Conservation (phyloP, 2,113 vertebrate species). For the Isurus oxyrinchus region DNA sequence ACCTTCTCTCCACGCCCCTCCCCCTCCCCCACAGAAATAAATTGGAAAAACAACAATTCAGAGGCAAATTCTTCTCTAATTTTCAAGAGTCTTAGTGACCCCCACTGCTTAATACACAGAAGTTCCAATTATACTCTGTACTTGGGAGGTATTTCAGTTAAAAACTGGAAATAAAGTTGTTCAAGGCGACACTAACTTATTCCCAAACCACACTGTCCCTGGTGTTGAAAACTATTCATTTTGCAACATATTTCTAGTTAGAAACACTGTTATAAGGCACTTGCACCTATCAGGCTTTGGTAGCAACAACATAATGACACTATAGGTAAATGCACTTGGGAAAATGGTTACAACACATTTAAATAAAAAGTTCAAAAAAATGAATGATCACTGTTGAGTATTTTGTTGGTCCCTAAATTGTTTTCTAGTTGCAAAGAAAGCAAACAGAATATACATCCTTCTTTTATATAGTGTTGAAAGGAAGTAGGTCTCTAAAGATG, state of each 20-base stretch:
- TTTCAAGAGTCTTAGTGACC: background rate
- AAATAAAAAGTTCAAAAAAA: background rate
- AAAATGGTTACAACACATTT: background rate
- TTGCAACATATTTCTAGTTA: background rate
- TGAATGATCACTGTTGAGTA: background rate
- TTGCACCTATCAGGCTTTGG: background rate
- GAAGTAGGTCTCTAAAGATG: background rate
- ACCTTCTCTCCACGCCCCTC: background rate
- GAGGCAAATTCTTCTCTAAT: background rate
- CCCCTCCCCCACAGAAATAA: background rate
- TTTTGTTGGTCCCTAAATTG: background rate
- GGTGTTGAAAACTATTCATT: background rate
- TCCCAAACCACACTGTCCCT: background rate
- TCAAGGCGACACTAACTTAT: background rate
- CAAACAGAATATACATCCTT: background rate
- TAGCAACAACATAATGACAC: background rate
- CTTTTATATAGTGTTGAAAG: background rate
- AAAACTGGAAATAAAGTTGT: background rate
- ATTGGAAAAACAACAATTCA: background rate
- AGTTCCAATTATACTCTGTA: background rate
- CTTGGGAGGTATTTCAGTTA: background rate
- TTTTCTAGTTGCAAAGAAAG: background rate
- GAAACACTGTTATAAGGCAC: background rate
- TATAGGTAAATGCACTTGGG: background rate
- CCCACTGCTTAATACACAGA: background rate